Evolutionary conservation across 1,140 invertebrate genomes (phyloP).

Genomic region (Aphidius ervi): DNA sequence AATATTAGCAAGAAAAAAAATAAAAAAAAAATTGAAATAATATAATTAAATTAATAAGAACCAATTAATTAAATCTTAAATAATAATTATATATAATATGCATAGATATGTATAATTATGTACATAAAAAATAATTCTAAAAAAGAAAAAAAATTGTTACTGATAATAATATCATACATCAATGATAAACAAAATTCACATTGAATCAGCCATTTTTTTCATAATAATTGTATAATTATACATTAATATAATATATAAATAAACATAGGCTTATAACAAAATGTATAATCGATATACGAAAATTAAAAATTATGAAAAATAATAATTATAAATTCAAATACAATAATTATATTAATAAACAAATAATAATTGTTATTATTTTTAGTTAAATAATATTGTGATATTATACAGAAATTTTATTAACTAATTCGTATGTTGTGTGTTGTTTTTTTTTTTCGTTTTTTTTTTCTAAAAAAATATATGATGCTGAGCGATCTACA

Average conservation of each 20-base stretch:
- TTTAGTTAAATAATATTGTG: background rate
- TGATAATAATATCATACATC: conserved; percentile 41
- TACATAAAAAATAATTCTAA: conserved; percentile 40
- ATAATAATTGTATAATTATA: conserved; percentile 21
- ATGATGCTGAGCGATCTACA: too few relatives aligned
- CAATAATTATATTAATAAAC: background rate
- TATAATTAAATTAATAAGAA: conserved; percentile 25
- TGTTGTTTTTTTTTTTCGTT: conserved; percentile 2
- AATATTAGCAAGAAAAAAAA: conserved; percentile 22
- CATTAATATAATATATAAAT: conserved; percentile 9
- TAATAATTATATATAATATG: conserved; percentile 42
- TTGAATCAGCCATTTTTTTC: conserved; percentile 23
- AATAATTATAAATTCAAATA: conserved; percentile 17
- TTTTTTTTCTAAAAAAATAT: background rate
- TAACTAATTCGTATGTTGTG: too few relatives aligned
- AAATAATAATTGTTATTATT: conserved; percentile 8
- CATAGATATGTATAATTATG: conserved; percentile 44
- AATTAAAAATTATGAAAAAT: conserved; percentile 15
- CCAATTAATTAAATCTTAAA: conserved; percentile 41
- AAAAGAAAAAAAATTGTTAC: conserved; percentile 8
- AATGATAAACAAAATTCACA: conserved; percentile 30
- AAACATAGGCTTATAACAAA: conserved; percentile 14
- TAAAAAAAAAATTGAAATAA: conserved; percentile 23
- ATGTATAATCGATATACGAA: conserved; percentile 10
- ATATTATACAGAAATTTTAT: too few relatives aligned